Evolutionary conservation across 2,797 vertebrate genomes (phyloP), one percentile per base, ranked within the genome.

Genomic region (Sternotherus odoratus): DNA sequence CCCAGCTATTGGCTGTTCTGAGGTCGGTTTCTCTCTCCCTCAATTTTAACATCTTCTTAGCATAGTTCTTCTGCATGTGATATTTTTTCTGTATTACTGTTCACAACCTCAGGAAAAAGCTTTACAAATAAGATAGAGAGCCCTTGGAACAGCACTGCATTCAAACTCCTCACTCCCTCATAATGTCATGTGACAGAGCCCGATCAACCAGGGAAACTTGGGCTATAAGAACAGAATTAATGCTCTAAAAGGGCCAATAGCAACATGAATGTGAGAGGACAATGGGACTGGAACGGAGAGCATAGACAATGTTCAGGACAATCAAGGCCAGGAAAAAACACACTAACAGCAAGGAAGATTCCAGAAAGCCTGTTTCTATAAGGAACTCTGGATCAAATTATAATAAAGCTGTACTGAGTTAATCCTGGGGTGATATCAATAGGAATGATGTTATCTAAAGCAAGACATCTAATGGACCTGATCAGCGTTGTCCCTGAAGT

Each of bases 151-250:
- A 24, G n/a, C 19, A 49, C 80, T 92, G 82, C 79, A 79, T 93
- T 91, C 77, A 79, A 57, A 79, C 15, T 79, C 30, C 50, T 91
- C 49, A 24, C 46, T 88, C 89, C 49, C 85, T 91, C 24, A 85
- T 53, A 49, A 0, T 92, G 91, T 69, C 63, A 80, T 89, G 77
- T 95, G 85, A 94, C 54, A 90, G 54, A 91, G 39, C 54, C 86
- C 28, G 78, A 63, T 56, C 33, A 92, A 80, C 80, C 92, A 82
- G 1, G 26, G 50, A 7, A 56, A 50, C 21, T 24, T 63, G 49
- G 36, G 4, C 51, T 46, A 15, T 88, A 10, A 33, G 1, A 26
- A 53, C 75, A 94, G 33, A 79, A 86, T 82, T 30, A 78, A 48
- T 77, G 50, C 84, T 90, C 43, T 77, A 26, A 66, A 33, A 91